Base-by-base conservation (phyloP, 2,888 invertebrate genomes). In the Brachylomia viminalis region DNA sequence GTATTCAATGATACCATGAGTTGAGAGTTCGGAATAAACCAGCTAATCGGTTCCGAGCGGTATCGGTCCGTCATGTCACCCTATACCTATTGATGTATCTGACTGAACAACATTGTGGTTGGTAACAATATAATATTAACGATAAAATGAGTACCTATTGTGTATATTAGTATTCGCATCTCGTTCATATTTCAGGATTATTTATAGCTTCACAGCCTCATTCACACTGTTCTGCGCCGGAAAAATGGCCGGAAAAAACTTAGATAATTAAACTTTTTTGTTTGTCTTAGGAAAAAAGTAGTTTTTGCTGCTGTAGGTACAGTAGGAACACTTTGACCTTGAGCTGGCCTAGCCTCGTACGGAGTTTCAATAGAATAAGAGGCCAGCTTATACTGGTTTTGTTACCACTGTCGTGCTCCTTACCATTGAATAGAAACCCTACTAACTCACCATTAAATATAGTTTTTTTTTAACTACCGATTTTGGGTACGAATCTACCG, bases 121-220 rank as follows among this genome's bases (percentile, higher is more conserved):
- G 52, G 77, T 52, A 76, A 38, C 30, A 45, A 58, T 42, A 58
- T 58, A 33, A 77, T 20, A 72, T 65, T 72, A 54, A 72, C 58
- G 52, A 73, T 65, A 45, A 61, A 75, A 15, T 30, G 62, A 56
- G 54, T 33, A 30, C 15, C 5, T 42, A 64, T n/a, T 54, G 20
- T 6, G 11, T n/a, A 15, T 45, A 59, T 66, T 61, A 42, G 45
- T 56, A 74, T 81, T 65, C 75, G 30, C 54, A 81, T 66, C 38
- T 81, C 59, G 75, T 49, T 66, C 47, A 47, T 52, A 47, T 59
- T 42, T 54, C n/a, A 38, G 45, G n/a, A 20, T 80, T 65, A 65
- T 78, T 74, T 78, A 72, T 45, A 66, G 66, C n/a, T 30, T 47
- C 47, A 54, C 13, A n/a, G 33, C 20, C 13, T n/a, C 15, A 15